Conservation (phyloP, 2,888 invertebrate species). For the Rhamnusium bicolor region DNA sequence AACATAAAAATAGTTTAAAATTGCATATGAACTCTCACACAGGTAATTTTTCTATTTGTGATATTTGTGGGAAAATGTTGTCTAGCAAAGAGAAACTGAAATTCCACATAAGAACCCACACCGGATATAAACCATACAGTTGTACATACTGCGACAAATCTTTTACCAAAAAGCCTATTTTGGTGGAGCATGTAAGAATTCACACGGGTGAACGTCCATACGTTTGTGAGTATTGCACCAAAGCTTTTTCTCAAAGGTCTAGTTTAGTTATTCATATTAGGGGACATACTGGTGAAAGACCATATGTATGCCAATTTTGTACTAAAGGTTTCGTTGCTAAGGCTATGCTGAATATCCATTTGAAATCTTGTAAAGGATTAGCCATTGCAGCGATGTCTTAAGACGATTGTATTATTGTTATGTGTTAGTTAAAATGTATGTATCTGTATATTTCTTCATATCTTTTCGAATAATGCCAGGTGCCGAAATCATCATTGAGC, state of each 20-base stretch:
- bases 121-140: constrained; percentile 67
- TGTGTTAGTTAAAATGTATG: constrained; percentile 8
- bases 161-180: constrained; percentile 68
- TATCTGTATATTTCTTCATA: neutral
- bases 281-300: constrained; percentile 77
- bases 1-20: constrained; percentile 68
- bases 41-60: constrained; percentile 73
- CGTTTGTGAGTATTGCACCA: constrained; percentile 76
- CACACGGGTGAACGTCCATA: constrained; percentile 69
- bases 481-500: neutral
- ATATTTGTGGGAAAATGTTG: constrained; percentile 75
- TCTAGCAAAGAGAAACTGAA: constrained; percentile 73
- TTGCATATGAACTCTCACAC: constrained; percentile 72
- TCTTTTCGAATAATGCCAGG: neutral
- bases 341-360: constrained; percentile 77
- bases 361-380: constrained; percentile 71
- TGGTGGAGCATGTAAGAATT: constrained; percentile 67
- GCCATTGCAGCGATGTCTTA: constrained; percentile 2
- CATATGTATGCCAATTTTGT: constrained; percentile 76
- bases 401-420: neutral
- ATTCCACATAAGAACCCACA: constrained; percentile 67
- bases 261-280: constrained; percentile 79
- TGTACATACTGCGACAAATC: constrained; percentile 68
- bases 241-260: constrained; percentile 77
- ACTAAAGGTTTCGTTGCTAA: constrained; percentile 77